These are phyloP conservation scores for Rutpela maculata DNA, from an alignment of 2,888 invertebrate species.

Conservation along the genomic window DNA sequence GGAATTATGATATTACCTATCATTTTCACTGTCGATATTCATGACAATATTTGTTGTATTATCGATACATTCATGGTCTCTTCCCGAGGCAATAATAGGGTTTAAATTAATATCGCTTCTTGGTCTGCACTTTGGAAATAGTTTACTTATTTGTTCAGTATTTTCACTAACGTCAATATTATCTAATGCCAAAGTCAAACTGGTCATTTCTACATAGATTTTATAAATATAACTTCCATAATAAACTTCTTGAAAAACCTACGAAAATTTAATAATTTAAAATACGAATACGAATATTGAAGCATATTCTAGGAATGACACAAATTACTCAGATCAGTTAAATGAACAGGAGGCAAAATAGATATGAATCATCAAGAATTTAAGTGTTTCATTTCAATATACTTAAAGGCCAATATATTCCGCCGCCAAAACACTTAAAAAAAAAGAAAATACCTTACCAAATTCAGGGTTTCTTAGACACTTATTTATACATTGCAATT, in stretches of 20 bases:
- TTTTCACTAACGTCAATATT: constrained; percentile 75
- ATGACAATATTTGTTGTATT: constrained; percentile 73
- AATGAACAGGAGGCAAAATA: neutral
- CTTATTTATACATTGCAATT: constrained; percentile 22
- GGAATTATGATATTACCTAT: constrained; percentile 68
- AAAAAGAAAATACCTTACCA: constrained; percentile 29
- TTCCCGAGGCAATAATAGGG: constrained; percentile 72
- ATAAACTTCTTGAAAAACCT: constrained; percentile 56
- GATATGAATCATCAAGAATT: constrained; percentile 19
- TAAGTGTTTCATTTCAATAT: constrained; percentile 1
- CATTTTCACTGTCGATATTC: constrained; percentile 75
- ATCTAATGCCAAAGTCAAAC: constrained; percentile 73
- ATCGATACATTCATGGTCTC: constrained; percentile 72
- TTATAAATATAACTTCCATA: constrained; percentile 57
- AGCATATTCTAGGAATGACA: neutral
- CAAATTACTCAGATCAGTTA: neutral
- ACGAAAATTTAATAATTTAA: constrained; percentile 54
- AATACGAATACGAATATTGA: constrained; percentile 11
- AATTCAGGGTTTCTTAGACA: constrained; percentile 16
- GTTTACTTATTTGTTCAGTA: constrained; percentile 87
- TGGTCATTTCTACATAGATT: constrained; percentile 71
- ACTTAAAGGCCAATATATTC: neutral
- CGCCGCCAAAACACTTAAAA: neutral
- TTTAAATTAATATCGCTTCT: constrained; percentile 78
- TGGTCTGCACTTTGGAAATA: constrained; percentile 92